phyloP scores from a whole-genome alignment of 1,140 invertebrate genomes.

The Dinoponera quadriceps region DNA sequence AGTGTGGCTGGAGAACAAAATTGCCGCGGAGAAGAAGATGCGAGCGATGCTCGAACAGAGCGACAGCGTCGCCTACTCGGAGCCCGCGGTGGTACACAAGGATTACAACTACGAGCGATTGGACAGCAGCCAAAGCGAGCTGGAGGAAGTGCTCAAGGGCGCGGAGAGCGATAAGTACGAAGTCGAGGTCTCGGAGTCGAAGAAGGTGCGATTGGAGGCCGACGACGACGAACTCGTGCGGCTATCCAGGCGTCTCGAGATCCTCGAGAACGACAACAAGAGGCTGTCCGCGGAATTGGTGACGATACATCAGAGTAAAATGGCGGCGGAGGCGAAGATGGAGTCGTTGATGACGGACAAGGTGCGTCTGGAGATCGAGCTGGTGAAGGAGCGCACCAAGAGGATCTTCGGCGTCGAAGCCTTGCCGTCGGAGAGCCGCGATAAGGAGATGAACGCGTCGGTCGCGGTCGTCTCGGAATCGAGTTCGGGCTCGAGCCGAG shows the following conservation, averaged over 20 bases:
- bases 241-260: slow-evolving; percentile 73
- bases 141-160: slow-evolving; percentile 76
- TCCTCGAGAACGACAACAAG: slow-evolving; percentile 81
- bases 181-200: slow-evolving; percentile 84
- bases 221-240: slow-evolving; percentile 66
- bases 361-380: slow-evolving; percentile 80
- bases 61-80: slow-evolving; percentile 70
- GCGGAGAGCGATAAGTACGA: slow-evolving; percentile 87
- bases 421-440: slow-evolving; percentile 68
- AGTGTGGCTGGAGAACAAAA: slow-evolving; percentile 69
- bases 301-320: slow-evolving; percentile 73
- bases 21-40: slow-evolving; percentile 57
- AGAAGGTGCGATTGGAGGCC: slow-evolving; percentile 81
- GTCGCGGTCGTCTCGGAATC: slow-evolving; percentile 79
- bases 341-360: slow-evolving; percentile 82
- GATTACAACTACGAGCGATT: slow-evolving; percentile 75
- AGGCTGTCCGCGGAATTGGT: slow-evolving; percentile 76
- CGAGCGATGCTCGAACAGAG: slow-evolving; percentile 69
- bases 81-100: slow-evolving; percentile 72
- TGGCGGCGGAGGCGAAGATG: slow-evolving; percentile 78
- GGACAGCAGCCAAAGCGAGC: slow-evolving; percentile 76
- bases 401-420: slow-evolving; percentile 42
- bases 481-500: slow-evolving; percentile 67
- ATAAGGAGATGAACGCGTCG: slow-evolving; percentile 83
- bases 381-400: slow-evolving; percentile 77